Evolutionary conservation across 2,113 vertebrate genomes (phyloP).

Genomic region (Chrysochloris asiatica): DNA sequence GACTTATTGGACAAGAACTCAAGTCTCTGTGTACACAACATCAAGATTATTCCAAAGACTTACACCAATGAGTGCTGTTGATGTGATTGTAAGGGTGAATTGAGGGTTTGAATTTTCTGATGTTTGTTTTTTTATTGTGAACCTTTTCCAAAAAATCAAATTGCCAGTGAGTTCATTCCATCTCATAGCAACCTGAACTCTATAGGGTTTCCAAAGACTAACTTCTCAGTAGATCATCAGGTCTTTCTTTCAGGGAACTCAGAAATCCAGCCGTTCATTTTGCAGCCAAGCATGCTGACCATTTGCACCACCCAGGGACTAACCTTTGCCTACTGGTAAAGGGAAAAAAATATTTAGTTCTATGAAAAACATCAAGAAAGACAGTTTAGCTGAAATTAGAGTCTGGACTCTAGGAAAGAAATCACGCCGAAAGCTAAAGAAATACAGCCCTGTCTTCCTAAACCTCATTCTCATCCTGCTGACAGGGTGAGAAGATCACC

Average conservation of each 20-base stretch:
- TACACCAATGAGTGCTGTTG: rapidly evolving
- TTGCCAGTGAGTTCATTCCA: background rate
- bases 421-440: background rate
- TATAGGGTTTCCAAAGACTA: background rate
- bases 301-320: background rate
- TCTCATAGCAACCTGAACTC: background rate
- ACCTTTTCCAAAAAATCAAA: background rate
- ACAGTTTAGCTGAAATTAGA: background rate
- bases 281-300: background rate
- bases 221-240: background rate
- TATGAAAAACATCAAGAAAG: background rate
- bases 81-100: background rate
- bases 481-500: background rate
- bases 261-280: background rate
- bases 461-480: no score
- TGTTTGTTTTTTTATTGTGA: background rate
- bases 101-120: background rate
- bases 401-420: background rate
- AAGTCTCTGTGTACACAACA: background rate
- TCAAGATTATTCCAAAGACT: background rate
- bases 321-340: background rate
- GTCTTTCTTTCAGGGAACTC: background rate
- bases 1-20: background rate
- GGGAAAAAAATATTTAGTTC: background rate
- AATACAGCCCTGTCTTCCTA: background rate